phyloP scores from a whole-genome alignment of 2,888 invertebrate genomes.

The Arctia plantaginis region DNA sequence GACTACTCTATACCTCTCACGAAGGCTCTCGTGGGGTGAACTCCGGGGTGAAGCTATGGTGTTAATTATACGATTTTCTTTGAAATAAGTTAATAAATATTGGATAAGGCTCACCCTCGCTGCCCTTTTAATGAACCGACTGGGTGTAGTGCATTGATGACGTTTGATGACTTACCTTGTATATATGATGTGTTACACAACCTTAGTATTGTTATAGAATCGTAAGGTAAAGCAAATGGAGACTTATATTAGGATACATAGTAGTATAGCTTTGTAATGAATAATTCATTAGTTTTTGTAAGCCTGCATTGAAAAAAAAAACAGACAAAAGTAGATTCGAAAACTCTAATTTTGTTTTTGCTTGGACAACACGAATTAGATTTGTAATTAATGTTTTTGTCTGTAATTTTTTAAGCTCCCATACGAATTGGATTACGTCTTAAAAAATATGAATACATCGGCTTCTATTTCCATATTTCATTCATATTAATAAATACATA shows the following conservation, averaged over 20 bases:
- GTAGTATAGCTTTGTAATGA: background rate
- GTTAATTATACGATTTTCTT: slow-evolving; percentile 87
- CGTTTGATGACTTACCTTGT: slow-evolving; percentile 15
- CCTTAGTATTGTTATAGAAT: background rate
- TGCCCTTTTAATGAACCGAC: slow-evolving; percentile 73
- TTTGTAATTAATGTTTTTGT: too few species aligned
- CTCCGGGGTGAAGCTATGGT: slow-evolving; percentile 61
- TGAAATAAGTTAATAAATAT: slow-evolving; percentile 87
- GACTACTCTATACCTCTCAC: slow-evolving; percentile 38
- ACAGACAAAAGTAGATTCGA: too few species aligned
- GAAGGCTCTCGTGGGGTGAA: slow-evolving; percentile 62
- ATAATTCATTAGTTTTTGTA: background rate
- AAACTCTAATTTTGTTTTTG: too few species aligned
- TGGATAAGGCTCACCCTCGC: slow-evolving; percentile 81
- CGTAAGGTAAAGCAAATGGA: background rate
- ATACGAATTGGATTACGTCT: too few species aligned
- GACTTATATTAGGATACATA: background rate
- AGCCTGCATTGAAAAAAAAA: too few species aligned
- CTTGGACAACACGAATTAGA: background rate
- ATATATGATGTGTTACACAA: background rate
- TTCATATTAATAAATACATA: too few species aligned
- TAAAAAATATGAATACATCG: too few species aligned
- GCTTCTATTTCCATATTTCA: too few species aligned
- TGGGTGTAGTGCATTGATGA: slow-evolving; percentile 51
- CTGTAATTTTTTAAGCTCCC: too few species aligned